Conservation (phyloP, 2,113 vertebrate genomes). For the Diglossa brunneiventris region DNA sequence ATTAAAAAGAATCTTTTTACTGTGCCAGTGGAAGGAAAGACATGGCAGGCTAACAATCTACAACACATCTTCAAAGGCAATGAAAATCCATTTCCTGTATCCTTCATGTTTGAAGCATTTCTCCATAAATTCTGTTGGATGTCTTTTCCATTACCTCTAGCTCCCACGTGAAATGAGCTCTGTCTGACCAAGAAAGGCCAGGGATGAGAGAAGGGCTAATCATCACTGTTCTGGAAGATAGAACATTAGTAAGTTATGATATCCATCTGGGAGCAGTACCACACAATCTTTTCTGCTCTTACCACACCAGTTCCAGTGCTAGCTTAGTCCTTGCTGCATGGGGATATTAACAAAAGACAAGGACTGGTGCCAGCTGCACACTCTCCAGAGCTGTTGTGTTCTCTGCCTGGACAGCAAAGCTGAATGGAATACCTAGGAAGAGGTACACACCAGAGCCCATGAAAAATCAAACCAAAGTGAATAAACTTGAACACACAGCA, state of each 20-base stretch:
- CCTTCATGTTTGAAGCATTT: neutral
- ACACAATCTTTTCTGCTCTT: neutral
- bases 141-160: neutral
- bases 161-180: neutral
- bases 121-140: neutral
- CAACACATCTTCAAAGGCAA: neutral
- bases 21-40: neutral
- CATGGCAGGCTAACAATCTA: neutral
- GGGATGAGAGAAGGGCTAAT: neutral
- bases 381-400: neutral
- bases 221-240: neutral
- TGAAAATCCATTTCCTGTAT: neutral
- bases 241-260: neutral
- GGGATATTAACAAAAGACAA: neutral
- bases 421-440: fast-evolving
- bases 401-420: neutral
- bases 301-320: neutral
- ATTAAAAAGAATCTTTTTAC: slow-evolving; percentile 22
- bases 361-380: fast-evolving
- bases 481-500: neutral
- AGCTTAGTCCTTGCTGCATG: neutral
- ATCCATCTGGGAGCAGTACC: neutral
- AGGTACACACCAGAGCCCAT: neutral
- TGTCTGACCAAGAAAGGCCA: neutral
- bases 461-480: neutral